These are phyloP conservation scores for Oligia latruncula DNA, from an alignment of 2,888 invertebrate species.

Conservation along the genomic window DNA sequence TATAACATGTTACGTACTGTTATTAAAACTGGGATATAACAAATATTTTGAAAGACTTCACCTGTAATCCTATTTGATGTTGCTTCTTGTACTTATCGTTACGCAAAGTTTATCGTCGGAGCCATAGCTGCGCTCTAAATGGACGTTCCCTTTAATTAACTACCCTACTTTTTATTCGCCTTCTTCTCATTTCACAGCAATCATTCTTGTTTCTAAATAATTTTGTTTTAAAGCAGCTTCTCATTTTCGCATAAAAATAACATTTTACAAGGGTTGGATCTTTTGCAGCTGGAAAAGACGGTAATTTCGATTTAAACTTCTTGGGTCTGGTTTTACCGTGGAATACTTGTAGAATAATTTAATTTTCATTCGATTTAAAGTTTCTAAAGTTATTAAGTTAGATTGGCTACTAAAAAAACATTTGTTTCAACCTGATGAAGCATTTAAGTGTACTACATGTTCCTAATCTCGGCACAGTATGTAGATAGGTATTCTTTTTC, in stretches of 20 bases:
- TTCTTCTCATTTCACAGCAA: slow-evolving; percentile 67
- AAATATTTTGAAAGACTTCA: slow-evolving; percentile 44
- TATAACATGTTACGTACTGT: slow-evolving; percentile 39
- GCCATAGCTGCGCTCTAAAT: slow-evolving; percentile 53
- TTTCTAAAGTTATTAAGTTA: slow-evolving; percentile 19
- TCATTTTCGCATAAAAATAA: slow-evolving; percentile 45
- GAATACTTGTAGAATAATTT: slow-evolving; percentile 32
- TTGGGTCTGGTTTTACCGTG: slow-evolving; percentile 21
- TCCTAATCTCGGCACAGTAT: slow-evolving; percentile 15
- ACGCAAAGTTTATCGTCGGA: slow-evolving; percentile 46
- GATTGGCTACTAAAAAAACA: not conserved
- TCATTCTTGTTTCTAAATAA: slow-evolving; percentile 66
- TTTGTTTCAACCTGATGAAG: not conserved
- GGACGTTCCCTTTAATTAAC: slow-evolving; percentile 73
- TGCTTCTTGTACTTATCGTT: slow-evolving; percentile 55
- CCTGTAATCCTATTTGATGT: slow-evolving; percentile 51
- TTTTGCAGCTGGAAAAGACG: slow-evolving; percentile 29
- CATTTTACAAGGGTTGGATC: slow-evolving; percentile 35
- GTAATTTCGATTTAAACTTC: slow-evolving; percentile 51
- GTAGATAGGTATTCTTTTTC: slow-evolving; percentile 60
- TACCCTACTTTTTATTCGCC: slow-evolving; percentile 74
- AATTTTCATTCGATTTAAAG: slow-evolving; percentile 24
- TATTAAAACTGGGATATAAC: slow-evolving; percentile 43
- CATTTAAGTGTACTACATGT: not conserved
- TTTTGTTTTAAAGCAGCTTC: slow-evolving; percentile 44